These are phyloP conservation scores for Himantopus leucocephalus DNA, from an alignment of 2,113 vertebrate species.

Conservation along the genomic window DNA sequence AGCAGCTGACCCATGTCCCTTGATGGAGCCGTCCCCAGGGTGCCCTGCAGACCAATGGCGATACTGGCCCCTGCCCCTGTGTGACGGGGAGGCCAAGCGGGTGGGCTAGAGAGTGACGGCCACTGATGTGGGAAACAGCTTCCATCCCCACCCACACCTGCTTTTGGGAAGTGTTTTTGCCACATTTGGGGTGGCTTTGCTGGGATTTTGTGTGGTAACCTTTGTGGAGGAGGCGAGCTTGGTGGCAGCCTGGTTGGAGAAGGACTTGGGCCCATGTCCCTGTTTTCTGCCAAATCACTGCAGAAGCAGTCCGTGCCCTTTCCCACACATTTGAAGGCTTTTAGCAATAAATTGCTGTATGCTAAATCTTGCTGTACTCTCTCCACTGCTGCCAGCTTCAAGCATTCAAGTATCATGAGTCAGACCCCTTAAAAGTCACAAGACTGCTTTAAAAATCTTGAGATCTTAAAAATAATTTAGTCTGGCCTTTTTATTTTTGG, in stretches of 20 bases:
- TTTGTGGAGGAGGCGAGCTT: background rate
- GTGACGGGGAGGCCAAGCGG: accelerated
- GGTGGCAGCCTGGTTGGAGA: accelerated
- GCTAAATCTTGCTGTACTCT: background rate
- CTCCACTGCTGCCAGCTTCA: background rate
- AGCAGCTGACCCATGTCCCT: background rate
- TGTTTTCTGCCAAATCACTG: background rate
- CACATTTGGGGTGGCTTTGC: accelerated
- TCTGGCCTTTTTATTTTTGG: conserved; percentile 36
- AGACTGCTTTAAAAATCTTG: conserved; percentile 36
- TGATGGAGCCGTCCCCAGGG: accelerated
- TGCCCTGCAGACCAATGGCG: background rate
- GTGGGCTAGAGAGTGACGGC: background rate
- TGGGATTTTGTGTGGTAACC: background rate
- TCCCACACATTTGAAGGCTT: conserved; percentile 46
- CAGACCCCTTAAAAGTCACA: conserved; percentile 48
- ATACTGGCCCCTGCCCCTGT: background rate
- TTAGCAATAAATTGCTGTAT: background rate
- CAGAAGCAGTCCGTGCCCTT: background rate
- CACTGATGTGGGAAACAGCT: accelerated
- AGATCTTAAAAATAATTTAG: conserved; percentile 61
- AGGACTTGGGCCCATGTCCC: background rate
- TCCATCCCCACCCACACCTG: background rate
- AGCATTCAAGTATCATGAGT: conserved; percentile 55
- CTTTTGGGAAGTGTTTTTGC: background rate